Percentiles rank a stretch among this genome's conserved stretches.
Evolutionary conservation across 2,888 invertebrate species (phyloP).

Genomic region (Callyntrura guangdongensis): DNA sequence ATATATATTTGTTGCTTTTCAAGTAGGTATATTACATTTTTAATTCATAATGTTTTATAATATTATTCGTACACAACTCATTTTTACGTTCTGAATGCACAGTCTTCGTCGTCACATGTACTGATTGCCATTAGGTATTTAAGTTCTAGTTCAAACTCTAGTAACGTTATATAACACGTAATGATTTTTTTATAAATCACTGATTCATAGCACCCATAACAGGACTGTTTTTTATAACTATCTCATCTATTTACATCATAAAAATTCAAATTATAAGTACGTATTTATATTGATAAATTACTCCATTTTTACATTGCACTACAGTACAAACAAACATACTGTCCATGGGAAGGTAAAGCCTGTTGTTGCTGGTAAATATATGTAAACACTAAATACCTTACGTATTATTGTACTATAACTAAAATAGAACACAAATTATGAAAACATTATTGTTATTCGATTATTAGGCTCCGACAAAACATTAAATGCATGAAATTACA

Average conservation of each 20-base stretch:
- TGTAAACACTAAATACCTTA: neutral
- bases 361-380: neutral
- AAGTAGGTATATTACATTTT: too few species aligned
- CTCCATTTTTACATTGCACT: neutral
- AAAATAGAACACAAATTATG: slow-evolving; percentile 50
- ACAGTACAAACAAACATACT: neutral
- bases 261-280: neutral
- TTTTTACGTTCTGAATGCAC: slow-evolving; percentile 37
- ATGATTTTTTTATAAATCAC: slow-evolving; percentile 19
- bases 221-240: slow-evolving; percentile 44
- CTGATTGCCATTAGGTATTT: slow-evolving; percentile 51
- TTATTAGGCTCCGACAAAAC: slow-evolving; percentile 16
- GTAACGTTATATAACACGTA: neutral
- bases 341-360: neutral
- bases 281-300: neutral
- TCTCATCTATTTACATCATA: slow-evolving; percentile 10
- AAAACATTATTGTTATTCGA: neutral
- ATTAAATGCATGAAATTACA: slow-evolving; percentile 17
- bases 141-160: neutral
- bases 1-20: too few species aligned
- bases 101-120: slow-evolving; percentile 53
- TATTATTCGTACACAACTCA: neutral
- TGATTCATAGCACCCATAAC: slow-evolving; percentile 41
- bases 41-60: too few species aligned
- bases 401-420: neutral